A percentile compares a stretch with the other conserved stretches of the same genome.
Evolutionary conservation across 2,888 invertebrate genomes (phyloP).

Genomic region (Leptopterna dolabrata): DNA sequence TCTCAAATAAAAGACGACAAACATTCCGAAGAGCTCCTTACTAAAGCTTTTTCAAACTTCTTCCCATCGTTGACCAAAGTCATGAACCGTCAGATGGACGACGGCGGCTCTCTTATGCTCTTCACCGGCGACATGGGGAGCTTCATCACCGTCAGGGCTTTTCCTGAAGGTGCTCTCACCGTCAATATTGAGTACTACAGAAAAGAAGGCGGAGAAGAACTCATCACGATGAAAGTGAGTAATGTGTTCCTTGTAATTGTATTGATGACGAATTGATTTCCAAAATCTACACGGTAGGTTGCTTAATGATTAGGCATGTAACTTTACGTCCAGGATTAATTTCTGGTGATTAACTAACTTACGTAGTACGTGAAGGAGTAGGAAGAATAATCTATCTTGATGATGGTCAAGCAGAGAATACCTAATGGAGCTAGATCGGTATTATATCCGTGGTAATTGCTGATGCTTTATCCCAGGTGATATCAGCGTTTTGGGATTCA

Average conservation of each 20-base stretch:
- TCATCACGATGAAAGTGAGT: conserved; percentile 78
- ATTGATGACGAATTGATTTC: too few relatives aligned
- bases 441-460: too few relatives aligned
- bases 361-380: too few relatives aligned
- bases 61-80: conserved; percentile 78
- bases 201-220: conserved; percentile 78
- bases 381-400: too few relatives aligned
- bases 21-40: conserved; percentile 75
- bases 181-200: conserved; percentile 87
- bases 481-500: too few relatives aligned
- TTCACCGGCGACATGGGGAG: conserved; percentile 78
- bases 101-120: conserved; percentile 77
- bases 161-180: conserved; percentile 80
- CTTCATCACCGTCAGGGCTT: conserved; percentile 78
- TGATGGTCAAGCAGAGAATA: too few relatives aligned
- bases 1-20: conserved; percentile 74
- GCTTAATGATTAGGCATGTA: not conserved
- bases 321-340: not conserved
- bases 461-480: too few relatives aligned
- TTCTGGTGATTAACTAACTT: not conserved
- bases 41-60: conserved; percentile 78
- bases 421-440: too few relatives aligned
- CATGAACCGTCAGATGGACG: conserved; percentile 75
- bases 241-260: conserved; percentile 66
- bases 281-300: not conserved